Evolutionary conservation across 2,113 vertebrate species (phyloP), one percentile per base, ranked within the genome.

Genomic region (Mus pahari): DNA sequence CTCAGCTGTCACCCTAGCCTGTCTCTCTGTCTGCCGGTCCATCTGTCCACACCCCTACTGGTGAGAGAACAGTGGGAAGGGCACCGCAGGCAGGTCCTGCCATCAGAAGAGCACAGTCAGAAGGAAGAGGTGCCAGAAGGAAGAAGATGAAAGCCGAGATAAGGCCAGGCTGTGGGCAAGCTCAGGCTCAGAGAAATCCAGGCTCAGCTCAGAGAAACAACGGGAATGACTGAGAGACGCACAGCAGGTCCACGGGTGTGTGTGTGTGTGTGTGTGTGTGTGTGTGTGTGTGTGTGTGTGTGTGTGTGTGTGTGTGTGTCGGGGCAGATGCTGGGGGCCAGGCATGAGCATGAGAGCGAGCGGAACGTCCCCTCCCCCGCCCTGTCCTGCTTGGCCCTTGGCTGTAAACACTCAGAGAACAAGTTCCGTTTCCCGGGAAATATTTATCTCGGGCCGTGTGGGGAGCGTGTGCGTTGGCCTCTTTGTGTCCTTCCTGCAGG

Each of bases 371-470:
- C 7, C 45, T 60, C 86, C 55, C 93, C 89, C 62, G 81, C 92
- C 75, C 81, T 68, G 16, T 89, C 86, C 93, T 58, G 84, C 92
- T 89, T 94, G 93, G 96, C 89, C 94, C 82, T 95, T 93, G 94
- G 93, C 97, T 97, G 89, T 98, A 98, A 98, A 97, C 97, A 97
- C 94, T 45, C 79, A 94, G 84, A 97, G 97, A 97, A 97, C 96
- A 96, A 97, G 95, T 98, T 97, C 97, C 97, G 97, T 97, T 97
- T 97, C 97, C 97, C 22, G 92, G 96, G 97, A 98, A 98, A 97
- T 98, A 96, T 98, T 98, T 97, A 97, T 98, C 97, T 95, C 90
- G 31, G 88, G 79, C 96, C 71, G 95, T 97, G 97, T 97, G 96
- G 96, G 92, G 97, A 97, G 93, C 95, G 94, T 97, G 97, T 89